These are phyloP conservation scores for Ceyx margarethae DNA, from an alignment of 2,113 vertebrate genomes.

Conservation along the genomic window DNA sequence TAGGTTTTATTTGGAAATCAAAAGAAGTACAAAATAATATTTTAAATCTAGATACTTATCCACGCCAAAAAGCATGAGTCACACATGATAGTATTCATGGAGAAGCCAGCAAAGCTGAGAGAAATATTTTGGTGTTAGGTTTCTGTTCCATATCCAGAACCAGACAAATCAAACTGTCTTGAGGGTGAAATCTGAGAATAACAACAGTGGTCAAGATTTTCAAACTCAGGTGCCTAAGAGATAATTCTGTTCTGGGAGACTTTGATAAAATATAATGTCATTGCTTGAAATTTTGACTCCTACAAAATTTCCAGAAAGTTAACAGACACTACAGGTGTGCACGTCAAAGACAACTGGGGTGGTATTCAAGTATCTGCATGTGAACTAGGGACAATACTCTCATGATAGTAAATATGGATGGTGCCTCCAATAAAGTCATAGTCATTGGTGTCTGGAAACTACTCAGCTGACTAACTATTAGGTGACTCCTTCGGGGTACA, in stretches of 20 bases:
- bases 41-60: constrained; percentile 27
- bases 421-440: neutral
- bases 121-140: constrained; percentile 39
- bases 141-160: constrained; percentile 47
- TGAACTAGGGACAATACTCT: neutral
- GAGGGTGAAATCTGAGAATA: constrained; percentile 28
- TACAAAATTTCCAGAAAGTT: neutral
- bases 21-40: constrained; percentile 5
- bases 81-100: constrained; percentile 15
- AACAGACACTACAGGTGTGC: neutral
- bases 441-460: neutral
- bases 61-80: constrained; percentile 56
- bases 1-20: constrained; percentile 9
- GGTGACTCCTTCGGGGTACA: neutral
- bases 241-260: neutral
- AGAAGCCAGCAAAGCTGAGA: constrained; percentile 40
- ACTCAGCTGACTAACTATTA: neutral
- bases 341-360: neutral
- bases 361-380: neutral
- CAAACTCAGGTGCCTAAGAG: neutral
- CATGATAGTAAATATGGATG: neutral
- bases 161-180: constrained; percentile 8
- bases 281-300: neutral
- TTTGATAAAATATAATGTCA: neutral
- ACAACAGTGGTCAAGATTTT: neutral